phyloP scores from a whole-genome alignment of 2,888 invertebrate species.

The Clepsis dumicolana region DNA sequence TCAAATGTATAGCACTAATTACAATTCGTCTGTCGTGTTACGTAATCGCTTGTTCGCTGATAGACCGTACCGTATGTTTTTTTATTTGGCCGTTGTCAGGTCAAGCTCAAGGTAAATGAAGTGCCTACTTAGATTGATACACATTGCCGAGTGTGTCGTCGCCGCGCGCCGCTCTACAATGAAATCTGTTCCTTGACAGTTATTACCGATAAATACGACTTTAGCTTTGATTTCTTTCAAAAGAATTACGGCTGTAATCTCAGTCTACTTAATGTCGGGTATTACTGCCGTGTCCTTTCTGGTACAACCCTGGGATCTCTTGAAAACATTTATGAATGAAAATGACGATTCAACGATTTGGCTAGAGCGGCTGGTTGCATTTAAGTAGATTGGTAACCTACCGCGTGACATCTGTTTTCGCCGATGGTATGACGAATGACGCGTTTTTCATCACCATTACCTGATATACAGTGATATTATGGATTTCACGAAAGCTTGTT shows the following conservation, averaged over 20 bases:
- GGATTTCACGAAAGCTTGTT: constrained; percentile 5
- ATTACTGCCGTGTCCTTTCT: constrained; percentile 6
- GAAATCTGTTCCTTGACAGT: constrained; percentile 19
- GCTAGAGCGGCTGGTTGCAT: constrained; percentile 66
- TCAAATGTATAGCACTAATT: constrained; percentile 42
- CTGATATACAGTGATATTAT: not conserved
- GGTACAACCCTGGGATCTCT: constrained; percentile 12
- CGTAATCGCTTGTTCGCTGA: constrained; percentile 59
- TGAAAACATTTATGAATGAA: constrained; percentile 66
- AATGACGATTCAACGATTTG: constrained; percentile 73
- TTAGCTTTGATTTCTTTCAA: constrained; percentile 15
- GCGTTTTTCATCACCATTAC: constrained; percentile 4
- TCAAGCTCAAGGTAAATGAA: constrained; percentile 47
- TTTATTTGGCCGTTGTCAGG: constrained; percentile 45
- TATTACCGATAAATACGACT: constrained; percentile 26
- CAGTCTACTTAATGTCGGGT: constrained; percentile 5
- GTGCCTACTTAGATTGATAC: constrained; percentile 28
- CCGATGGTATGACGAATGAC: constrained; percentile 54
- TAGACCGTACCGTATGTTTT: constrained; percentile 47
- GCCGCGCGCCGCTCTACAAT: constrained; percentile 15
- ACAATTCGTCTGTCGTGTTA: constrained; percentile 55
- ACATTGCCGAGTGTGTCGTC: constrained; percentile 28
- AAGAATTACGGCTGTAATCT: not conserved
- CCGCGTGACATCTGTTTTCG: constrained; percentile 42
- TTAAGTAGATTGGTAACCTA: constrained; percentile 49